Evolutionary conservation across 2,113 vertebrate genomes (phyloP).

Genomic region (Tautogolabrus adspersus): DNA sequence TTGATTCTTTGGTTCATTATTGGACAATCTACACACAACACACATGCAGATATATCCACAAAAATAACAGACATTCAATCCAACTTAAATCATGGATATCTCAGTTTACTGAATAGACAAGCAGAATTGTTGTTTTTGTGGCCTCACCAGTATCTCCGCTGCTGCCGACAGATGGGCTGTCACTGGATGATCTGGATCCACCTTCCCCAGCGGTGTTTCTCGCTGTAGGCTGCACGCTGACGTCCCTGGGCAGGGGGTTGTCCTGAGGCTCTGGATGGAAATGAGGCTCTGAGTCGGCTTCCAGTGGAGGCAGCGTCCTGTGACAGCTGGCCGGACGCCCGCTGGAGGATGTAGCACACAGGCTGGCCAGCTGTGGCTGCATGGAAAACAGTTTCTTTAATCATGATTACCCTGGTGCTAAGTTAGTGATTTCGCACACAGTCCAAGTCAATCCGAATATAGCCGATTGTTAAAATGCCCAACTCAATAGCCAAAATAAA

Average conservation of each 20-base stretch:
- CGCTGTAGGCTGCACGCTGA: conserved; percentile 23
- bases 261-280: conserved; percentile 15
- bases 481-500: not conserved
- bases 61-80: not conserved
- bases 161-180: conserved; percentile 86
- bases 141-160: conserved; percentile 84
- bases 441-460: no score
- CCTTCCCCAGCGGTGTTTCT: conserved; percentile 29
- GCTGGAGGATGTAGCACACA: conserved; percentile 79
- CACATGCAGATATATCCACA: not conserved
- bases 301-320: conserved; percentile 71
- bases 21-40: not conserved
- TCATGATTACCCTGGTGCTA: not conserved
- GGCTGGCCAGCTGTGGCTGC: conserved; percentile 81
- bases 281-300: conserved; percentile 49
- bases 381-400: not conserved
- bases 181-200: conserved; percentile 82
- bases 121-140: not conserved
- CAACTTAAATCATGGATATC: not conserved
- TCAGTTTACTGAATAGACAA: not conserved
- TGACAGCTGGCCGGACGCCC: conserved; percentile 71
- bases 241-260: conserved; percentile 4
- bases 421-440: no score
- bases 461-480: no score
- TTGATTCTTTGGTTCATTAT: not conserved